Evolutionary conservation across 1,140 invertebrate species (phyloP), one percentile per base, ranked within the genome.

Genomic region (Drosophila jambulina): DNA sequence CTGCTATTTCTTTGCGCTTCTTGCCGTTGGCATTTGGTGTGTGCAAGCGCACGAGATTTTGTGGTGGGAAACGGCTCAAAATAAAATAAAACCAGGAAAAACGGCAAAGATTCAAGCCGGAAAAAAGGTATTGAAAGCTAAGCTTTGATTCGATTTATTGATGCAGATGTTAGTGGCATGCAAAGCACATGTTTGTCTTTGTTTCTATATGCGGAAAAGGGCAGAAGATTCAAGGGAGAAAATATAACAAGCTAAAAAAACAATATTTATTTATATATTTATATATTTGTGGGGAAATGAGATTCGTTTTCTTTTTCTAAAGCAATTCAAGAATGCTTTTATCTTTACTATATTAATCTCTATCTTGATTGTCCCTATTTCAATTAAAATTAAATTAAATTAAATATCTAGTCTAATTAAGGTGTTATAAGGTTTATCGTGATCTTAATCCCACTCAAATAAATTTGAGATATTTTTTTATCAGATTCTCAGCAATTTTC

Each of bases 141-240:
- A 61, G 63, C 75, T 69, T 77, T 77, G 62, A 77, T 68, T 60
- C 53, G 75, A 68, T 54, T 77, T 77, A 77, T 77, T 53, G 74
- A 36, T 75, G 74, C 71, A 65, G 60, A 65, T 65, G 34, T 71
- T 56, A 21, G 51, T 45, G 36, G 15, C 25, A 42, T 42, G 15
- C 2, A 27, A 49, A 48, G 23, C 12, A 53, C 32, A 53, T 61
- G 34, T 42, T 46, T 57, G 42, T 25, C 19, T 12, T n/a, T 36
- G 10, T n/a, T 38, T n/a, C 36, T 12, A 7, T 13, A 25, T 32
- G 0, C 8, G 1, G 27, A 54, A 54, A 36, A 62, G 13, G 17
- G 23, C 21, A 32, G 15, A 60, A 12, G 27, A 29, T 23, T 49
- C 0, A 2, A 51, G 9, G 25, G 12, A 65, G 36, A 25, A 21